A percentile compares a stretch with the other conserved stretches of the same genome.
phyloP scores from a whole-genome alignment of 2,888 invertebrate species.

The Palloptera scutellata region DNA sequence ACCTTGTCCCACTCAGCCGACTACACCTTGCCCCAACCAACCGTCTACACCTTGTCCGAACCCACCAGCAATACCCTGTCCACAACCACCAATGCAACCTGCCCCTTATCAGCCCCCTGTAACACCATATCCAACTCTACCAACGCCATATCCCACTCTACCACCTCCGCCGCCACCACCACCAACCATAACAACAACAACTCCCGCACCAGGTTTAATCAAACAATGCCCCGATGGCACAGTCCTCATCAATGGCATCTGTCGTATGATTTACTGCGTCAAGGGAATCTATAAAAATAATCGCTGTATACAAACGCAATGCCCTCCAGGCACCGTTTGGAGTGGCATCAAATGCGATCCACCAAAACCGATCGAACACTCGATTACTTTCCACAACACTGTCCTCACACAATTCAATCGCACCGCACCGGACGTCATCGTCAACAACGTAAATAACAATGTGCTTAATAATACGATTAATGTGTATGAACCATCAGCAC shows the following conservation, averaged over 20 bases:
- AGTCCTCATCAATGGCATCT: slow-evolving; percentile 39
- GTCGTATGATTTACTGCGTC: slow-evolving; percentile 51
- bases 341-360: slow-evolving; percentile 44
- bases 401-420: slow-evolving; percentile 38
- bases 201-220: slow-evolving; percentile 32
- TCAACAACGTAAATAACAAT: slow-evolving; percentile 48
- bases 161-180: slow-evolving; percentile 25
- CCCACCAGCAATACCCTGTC: neutral
- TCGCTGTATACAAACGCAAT: slow-evolving; percentile 44
- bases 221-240: slow-evolving; percentile 47
- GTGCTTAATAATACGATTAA: slow-evolving; percentile 43
- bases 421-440: slow-evolving; percentile 32
- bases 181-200: neutral
- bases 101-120: neutral
- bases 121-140: neutral
- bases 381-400: slow-evolving; percentile 33
- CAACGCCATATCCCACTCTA: neutral
- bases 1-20: neutral
- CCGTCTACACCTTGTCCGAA: slow-evolving; percentile 17
- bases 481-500: slow-evolving; percentile 3
- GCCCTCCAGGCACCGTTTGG: slow-evolving; percentile 52
- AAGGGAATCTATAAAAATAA: slow-evolving; percentile 39
- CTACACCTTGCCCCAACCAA: slow-evolving; percentile 5
- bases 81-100: slow-evolving; percentile 2
- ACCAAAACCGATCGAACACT: slow-evolving; percentile 38